Conservation (phyloP, 1,140 invertebrate species). For the Drosophila sechellia region DNA sequence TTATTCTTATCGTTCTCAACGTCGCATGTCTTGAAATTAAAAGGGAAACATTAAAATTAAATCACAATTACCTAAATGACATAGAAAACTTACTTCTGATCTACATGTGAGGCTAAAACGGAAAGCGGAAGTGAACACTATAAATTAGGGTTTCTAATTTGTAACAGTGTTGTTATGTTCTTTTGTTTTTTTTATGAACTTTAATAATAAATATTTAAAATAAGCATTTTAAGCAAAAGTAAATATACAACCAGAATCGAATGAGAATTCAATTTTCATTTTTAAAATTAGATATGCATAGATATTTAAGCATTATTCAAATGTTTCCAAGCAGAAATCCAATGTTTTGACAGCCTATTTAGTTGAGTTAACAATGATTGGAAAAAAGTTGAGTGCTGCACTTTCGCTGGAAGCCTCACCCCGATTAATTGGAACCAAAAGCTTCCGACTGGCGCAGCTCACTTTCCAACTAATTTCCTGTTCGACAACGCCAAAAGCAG, state of each 20-base stretch:
- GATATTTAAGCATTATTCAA: background rate
- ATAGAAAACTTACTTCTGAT: too few relatives aligned
- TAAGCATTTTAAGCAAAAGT: too few relatives aligned
- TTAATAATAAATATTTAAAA: too few relatives aligned
- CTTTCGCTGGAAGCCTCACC: slow-evolving; percentile 41
- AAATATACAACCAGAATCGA: too few relatives aligned
- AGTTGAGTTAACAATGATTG: background rate
- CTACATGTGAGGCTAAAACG: background rate
- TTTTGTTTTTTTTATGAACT: too few relatives aligned
- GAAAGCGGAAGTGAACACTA: background rate
- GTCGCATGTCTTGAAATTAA: slow-evolving; percentile 7
- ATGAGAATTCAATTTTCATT: too few relatives aligned
- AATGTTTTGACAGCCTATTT: slow-evolving; percentile 23
- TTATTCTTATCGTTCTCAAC: background rate
- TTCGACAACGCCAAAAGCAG: slow-evolving; percentile 38
- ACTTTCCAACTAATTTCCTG: slow-evolving; percentile 43
- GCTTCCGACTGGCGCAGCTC: slow-evolving; percentile 31
- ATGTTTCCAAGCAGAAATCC: slow-evolving; percentile 1
- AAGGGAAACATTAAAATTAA: slow-evolving; percentile 18
- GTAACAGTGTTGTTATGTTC: too few relatives aligned
- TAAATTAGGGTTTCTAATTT: too few relatives aligned
- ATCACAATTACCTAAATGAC: slow-evolving; percentile 2
- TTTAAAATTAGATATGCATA: too few relatives aligned
- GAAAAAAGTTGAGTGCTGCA: slow-evolving; percentile 1
- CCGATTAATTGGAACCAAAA: slow-evolving; percentile 16